Base-by-base conservation (phyloP, 1,140 invertebrate species). In the Kradibia gibbosae region DNA sequence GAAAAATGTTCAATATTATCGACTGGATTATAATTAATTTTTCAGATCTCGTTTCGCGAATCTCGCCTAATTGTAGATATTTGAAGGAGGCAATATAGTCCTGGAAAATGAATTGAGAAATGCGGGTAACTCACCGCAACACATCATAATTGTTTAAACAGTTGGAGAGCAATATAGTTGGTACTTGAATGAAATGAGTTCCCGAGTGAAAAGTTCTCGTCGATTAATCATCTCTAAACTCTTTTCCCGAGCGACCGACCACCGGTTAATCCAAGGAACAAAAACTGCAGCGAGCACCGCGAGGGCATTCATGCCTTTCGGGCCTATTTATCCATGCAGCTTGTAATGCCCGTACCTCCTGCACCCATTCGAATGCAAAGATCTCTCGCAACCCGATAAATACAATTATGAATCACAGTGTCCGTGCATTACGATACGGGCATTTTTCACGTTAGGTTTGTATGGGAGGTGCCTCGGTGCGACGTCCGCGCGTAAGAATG, bases 1-100 rank as follows among this genome's bases (percentile, higher is more conserved):
- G 48, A 62, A 73, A 72, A 22, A 53, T 53, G 31, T 67, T 31
- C 74, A 42, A 65, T 48, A 65, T 31, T 75, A 75, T 60, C 34
- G 53, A 22, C 34, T n/a, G 25, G 0, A 28, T 48, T 60, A 34
- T 65, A 65, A 62, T 57, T 77, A 77, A 77, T 77, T 48, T 48
- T 74, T 67, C 8, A 36, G 31, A 36, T 36, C 22, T 65, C 34
- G 13, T 34, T 65, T 36, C 17, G 0, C 1, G n/a, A 34, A 34
- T 65, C 13, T 36, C 15, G 8, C 34, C 8, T 34, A n/a, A n/a
- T n/a, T n/a, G n/a, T 28, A 28, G 8, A 31, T 0, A 31, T 60
- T 28, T 31, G 0, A 28, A 28, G 31, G 17, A 31, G 10, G 31
- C 11, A n/a, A 31, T 60, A 60, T 60, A 28, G 53, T 53, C 31